Conservation (phyloP, 2,888 invertebrate species). For the Bembecia ichneumoniformis region DNA sequence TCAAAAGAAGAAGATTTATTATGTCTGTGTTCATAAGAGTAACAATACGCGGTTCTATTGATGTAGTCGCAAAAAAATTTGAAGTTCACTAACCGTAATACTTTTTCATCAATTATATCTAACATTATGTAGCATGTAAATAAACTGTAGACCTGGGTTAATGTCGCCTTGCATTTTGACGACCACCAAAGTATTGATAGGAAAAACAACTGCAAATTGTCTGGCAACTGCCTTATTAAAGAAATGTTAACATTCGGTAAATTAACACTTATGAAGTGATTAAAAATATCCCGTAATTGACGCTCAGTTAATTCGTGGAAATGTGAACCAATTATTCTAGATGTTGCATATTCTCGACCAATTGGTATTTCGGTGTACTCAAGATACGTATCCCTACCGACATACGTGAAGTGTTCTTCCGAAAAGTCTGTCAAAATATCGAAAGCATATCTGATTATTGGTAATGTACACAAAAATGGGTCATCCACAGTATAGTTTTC, state of each 20-base stretch:
- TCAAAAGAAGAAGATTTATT: slow-evolving; percentile 7
- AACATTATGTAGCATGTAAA: slow-evolving; percentile 71
- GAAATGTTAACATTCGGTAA: slow-evolving; percentile 41
- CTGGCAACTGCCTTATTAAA: slow-evolving; percentile 60
- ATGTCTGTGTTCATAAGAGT: slow-evolving; percentile 25
- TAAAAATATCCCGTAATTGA: slow-evolving; percentile 46
- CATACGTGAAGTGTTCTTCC: slow-evolving; percentile 41
- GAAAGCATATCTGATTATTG: slow-evolving; percentile 75
- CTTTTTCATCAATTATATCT: slow-evolving; percentile 70
- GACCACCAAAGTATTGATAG: slow-evolving; percentile 76
- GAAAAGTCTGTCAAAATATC: slow-evolving; percentile 55
- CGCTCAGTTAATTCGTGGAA: slow-evolving; percentile 33
- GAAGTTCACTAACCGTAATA: slow-evolving; percentile 70
- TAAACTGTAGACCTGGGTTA: slow-evolving; percentile 70
- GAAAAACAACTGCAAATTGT: slow-evolving; percentile 73
- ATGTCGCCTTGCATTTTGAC: slow-evolving; percentile 42
- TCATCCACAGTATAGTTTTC: slow-evolving; percentile 77
- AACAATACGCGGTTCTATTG: slow-evolving; percentile 35
- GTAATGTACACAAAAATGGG: slow-evolving; percentile 72
- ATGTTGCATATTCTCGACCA: slow-evolving; percentile 27
- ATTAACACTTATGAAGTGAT: slow-evolving; percentile 56
- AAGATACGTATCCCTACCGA: slow-evolving; percentile 41
- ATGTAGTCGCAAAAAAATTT: slow-evolving; percentile 61
- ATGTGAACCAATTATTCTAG: slow-evolving; percentile 26
- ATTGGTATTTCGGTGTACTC: slow-evolving; percentile 38